Percentiles rank a stretch among this genome's conserved stretches.
These are phyloP conservation scores for Apoda limacodes DNA, from an alignment of 2,888 invertebrate species.

Conservation along the genomic window DNA sequence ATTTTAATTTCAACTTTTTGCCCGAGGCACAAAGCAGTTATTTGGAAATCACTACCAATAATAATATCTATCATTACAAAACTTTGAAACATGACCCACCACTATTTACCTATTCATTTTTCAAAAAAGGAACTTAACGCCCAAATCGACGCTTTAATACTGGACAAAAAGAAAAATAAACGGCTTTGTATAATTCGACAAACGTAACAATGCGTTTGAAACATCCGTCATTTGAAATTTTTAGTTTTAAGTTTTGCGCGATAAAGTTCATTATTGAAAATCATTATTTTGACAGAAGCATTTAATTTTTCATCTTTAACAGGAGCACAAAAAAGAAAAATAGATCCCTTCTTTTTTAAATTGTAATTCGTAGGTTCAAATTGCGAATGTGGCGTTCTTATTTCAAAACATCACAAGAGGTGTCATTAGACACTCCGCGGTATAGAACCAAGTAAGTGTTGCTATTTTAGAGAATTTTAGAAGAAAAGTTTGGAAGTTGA, in stretches of 20 bases:
- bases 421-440: conserved; percentile 64
- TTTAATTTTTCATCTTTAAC: conserved; percentile 23
- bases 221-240: conserved; percentile 4
- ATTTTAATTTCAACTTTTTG: no score
- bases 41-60: no score
- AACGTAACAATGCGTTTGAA: conserved; percentile 17
- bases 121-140: conserved; percentile 66
- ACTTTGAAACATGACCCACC: conserved; percentile 53
- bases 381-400: conserved; percentile 67
- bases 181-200: conserved; percentile 59
- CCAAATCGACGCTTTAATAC: conserved; percentile 65
- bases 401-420: conserved; percentile 68
- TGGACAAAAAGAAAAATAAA: conserved; percentile 65
- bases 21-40: no score
- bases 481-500: no score
- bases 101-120: conserved; percentile 69
- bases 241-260: conserved; percentile 2
- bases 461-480: no score
- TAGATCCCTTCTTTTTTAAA: conserved; percentile 57
- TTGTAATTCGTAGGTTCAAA: conserved; percentile 67
- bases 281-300: conserved; percentile 2
- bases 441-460: conserved; percentile 34
- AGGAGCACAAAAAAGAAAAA: conserved; percentile 41
- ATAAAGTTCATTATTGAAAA: conserved; percentile 24
- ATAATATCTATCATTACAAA: conserved; percentile 40